phyloP scores from a whole-genome alignment of 2,888 invertebrate species.

The Cerceris ruficornis region DNA sequence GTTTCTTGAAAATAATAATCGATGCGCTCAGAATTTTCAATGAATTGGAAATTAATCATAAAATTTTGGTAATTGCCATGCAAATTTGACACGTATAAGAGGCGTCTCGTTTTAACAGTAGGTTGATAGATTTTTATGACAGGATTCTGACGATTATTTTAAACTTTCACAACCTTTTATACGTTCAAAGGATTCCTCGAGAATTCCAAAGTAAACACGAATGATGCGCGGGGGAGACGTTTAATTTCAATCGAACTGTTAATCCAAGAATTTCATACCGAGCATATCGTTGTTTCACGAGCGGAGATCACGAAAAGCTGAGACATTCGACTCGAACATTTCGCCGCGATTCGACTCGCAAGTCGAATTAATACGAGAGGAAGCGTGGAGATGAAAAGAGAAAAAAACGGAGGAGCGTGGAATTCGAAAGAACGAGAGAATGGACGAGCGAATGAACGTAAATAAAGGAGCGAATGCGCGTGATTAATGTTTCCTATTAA shows the following conservation, averaged over 20 bases:
- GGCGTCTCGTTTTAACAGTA: constrained; percentile 14
- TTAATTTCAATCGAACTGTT: neutral
- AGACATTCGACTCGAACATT: constrained; percentile 22
- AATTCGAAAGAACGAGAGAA: constrained; percentile 44
- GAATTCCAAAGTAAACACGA: neutral
- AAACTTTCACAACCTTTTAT: constrained; percentile 20
- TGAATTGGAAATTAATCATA: neutral
- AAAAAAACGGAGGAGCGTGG: constrained; percentile 23
- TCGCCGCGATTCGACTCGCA: constrained; percentile 18
- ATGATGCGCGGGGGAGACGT: neutral
- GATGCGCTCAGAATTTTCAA: neutral
- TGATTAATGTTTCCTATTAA: constrained; percentile 72
- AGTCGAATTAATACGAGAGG: constrained; percentile 20
- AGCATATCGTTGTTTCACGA: neutral
- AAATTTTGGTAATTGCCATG: neutral
- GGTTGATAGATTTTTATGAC: constrained; percentile 12
- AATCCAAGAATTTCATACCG: neutral
- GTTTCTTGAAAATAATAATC: neutral
- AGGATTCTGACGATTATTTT: constrained; percentile 10
- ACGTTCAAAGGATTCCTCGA: too few species aligned
- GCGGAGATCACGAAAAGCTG: neutral
- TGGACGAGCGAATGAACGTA: constrained; percentile 26
- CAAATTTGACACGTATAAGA: neutral
- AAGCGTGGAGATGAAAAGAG: constrained; percentile 17
- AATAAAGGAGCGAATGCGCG: constrained; percentile 27